phyloP scores from a whole-genome alignment of 2,113 vertebrate genomes.

The Rhynchopsitta pachyrhyncha region DNA sequence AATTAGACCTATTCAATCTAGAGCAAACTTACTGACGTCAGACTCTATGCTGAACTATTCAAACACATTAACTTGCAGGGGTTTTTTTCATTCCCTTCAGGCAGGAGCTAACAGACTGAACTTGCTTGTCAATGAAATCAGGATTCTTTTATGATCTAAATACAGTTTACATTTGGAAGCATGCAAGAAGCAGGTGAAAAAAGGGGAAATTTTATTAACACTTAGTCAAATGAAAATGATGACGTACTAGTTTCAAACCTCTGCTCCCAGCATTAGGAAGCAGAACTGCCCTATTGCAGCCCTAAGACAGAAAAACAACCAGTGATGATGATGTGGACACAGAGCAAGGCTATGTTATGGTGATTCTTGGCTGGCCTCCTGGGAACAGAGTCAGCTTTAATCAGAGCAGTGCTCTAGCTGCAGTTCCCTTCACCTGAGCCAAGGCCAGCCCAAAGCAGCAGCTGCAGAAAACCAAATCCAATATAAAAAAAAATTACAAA shows the following conservation, averaged over 20 bases:
- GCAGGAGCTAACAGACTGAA: not conserved
- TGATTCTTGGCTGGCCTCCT: not conserved
- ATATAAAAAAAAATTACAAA: not conserved
- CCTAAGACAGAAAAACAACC: not conserved
- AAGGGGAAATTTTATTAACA: not conserved
- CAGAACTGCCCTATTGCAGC: not conserved
- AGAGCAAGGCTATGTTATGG: accelerated
- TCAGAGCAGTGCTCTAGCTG: not conserved
- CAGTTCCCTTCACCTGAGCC: not conserved
- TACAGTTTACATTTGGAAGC: not conserved
- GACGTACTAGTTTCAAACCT: not conserved
- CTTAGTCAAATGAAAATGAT: not conserved
- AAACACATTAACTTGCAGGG: not conserved
- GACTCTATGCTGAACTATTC: not conserved
- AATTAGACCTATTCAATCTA: not conserved
- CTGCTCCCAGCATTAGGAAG: not conserved
- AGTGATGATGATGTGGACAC: not conserved
- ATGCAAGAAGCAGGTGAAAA: not conserved
- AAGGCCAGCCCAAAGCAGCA: not conserved
- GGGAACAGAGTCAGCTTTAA: not conserved
- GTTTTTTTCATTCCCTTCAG: not conserved
- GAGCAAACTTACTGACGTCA: not conserved
- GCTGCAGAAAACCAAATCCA: not conserved
- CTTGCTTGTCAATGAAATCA: not conserved
- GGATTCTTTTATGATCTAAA: not conserved